Evolutionary conservation across 2,113 vertebrate species (phyloP), one percentile per base, ranked within the genome.

Genomic region (Ascaphus truei): DNA sequence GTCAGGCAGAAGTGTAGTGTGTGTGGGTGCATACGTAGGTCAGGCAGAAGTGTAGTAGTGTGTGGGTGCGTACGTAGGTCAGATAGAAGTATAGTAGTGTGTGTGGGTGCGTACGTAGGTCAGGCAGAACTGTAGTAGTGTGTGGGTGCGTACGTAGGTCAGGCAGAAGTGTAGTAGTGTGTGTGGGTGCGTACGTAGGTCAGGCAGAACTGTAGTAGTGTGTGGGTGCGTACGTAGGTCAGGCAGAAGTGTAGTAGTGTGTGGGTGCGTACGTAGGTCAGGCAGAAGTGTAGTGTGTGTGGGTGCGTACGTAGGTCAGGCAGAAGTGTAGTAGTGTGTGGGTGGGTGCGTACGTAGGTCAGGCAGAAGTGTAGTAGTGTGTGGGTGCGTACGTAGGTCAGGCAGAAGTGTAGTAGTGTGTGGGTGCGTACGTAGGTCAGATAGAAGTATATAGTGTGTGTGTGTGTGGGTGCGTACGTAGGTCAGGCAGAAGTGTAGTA

Each of bases 311-410:
- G n/a, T n/a, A 65, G 48, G 67, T 68, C 71, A 25, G 55, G 5
- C 13, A 69, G 71, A 18, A 55, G 0, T n/a, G 43, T 1, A 27
- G 9, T 34, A 5, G 31, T 5, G 5, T 34, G 31, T 9, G 15
- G 1, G 2, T 37, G 16, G 15, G 2, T 1, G 15, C 5, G 16
- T 2, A 29, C 12, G 4, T 20, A 2, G 3, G 0, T 0, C 0
- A 8, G 30, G 56, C 22, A 26, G 36, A 27, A 8, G 9, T 11
- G 5, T 12, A 26, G 52, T 12, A 0, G 25, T 11, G 57, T 31
- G 16, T 7, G 0, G 0, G 6, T 13, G 66, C 3, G 23, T 13
- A 34, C 41, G 0, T 3, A 13, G 11, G 71, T 48, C 77, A 75
- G 77, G 59, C 73, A 34, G 33, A 0, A 18, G 7, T 7, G 9